Conservation (phyloP, 1,140 invertebrate species). For the Anastatus disparis region DNA sequence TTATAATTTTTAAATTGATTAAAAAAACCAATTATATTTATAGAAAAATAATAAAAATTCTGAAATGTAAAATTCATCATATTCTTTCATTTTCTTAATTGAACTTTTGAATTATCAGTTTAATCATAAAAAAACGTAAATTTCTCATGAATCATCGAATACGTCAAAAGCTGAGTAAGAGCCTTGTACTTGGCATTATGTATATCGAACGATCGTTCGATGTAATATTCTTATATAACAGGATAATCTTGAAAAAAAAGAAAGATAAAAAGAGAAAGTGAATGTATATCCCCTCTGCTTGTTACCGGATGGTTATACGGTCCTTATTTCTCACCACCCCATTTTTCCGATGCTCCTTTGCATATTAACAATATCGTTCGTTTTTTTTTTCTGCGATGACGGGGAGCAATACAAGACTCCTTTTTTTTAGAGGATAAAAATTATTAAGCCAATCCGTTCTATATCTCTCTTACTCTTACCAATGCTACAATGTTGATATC, state of each 20-base stretch:
- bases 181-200: conserved; percentile 11
- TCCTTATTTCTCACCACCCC: conserved; percentile 62
- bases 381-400: conserved; percentile 45
- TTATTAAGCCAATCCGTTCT: conserved; percentile 56
- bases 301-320: conserved; percentile 36
- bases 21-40: no score
- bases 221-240: conserved; percentile 48
- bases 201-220: conserved; percentile 19
- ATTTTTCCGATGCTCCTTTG: conserved; percentile 66
- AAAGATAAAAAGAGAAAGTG: conserved; percentile 3
- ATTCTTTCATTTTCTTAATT: conserved; percentile 14
- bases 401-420: conserved; percentile 39
- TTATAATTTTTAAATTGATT: no score
- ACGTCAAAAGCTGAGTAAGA: conserved; percentile 3
- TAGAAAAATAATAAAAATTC: no score
- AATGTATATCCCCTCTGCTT: conserved; percentile 42
- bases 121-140: no score
- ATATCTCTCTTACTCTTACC: conserved; percentile 37
- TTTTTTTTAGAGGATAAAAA: conserved; percentile 63
- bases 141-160: conserved; percentile 26
- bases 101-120: conserved; percentile 8
- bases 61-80: no score
- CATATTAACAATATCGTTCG: conserved; percentile 68
- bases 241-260: conserved; percentile 40
- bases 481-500: conserved; percentile 24